These are phyloP conservation scores for Danaus plexippus DNA, from an alignment of 1,140 invertebrate species.

Conservation along the genomic window DNA sequence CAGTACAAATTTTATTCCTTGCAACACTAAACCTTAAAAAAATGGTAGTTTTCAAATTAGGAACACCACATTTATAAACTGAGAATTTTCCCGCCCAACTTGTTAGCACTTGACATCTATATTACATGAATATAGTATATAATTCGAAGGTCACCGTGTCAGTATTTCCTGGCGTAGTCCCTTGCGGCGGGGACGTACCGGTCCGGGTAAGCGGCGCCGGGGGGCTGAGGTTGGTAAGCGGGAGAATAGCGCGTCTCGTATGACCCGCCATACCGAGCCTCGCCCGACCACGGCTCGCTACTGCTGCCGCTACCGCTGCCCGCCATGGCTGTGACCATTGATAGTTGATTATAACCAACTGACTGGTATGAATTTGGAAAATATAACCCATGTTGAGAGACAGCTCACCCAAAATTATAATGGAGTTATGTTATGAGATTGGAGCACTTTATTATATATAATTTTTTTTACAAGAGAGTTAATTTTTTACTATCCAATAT, in stretches of 20 bases:
- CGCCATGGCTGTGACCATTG: not conserved
- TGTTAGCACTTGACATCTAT: too few species aligned
- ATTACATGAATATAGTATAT: not conserved
- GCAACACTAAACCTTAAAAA: not conserved
- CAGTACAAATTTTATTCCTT: too few species aligned
- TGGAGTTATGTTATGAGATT: too few species aligned
- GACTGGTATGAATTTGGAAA: too few species aligned
- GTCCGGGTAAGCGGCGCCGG: constrained; percentile 53
- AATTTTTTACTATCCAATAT: too few species aligned
- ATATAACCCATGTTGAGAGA: too few species aligned
- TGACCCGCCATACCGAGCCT: constrained; percentile 41
- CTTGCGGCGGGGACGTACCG: constrained; percentile 45
- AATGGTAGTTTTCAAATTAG: not conserved
- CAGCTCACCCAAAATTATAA: too few species aligned
- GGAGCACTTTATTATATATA: too few species aligned
- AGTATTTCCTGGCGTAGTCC: constrained; percentile 61
- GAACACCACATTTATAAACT: constrained; percentile 5
- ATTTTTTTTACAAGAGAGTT: too few species aligned
- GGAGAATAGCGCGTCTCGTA: constrained; percentile 57
- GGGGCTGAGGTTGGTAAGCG: constrained; percentile 60
- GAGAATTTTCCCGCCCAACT: constrained; percentile 3
- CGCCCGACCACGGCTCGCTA: constrained; percentile 31
- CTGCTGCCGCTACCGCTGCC: constrained; percentile 22
- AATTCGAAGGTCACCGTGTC: constrained; percentile 4
- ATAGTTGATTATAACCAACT: too few species aligned